Conservation (phyloP, 2,888 invertebrate genomes). For the Sarcophaga subvicina region DNA sequence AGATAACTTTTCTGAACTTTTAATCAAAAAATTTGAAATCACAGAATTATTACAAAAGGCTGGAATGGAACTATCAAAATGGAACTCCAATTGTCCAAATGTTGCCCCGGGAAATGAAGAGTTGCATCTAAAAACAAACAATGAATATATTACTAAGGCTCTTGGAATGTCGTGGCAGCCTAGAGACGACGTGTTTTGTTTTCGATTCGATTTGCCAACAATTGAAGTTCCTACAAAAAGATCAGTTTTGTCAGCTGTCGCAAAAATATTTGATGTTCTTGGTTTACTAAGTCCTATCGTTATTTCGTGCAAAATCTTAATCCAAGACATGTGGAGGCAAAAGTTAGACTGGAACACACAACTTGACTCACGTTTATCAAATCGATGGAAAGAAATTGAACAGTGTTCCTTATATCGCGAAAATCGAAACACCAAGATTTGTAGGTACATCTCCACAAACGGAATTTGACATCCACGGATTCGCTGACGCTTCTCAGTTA, state of each 20-base stretch:
- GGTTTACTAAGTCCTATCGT: conserved; percentile 47
- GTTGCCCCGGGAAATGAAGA: not conserved
- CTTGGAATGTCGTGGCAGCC: conserved; percentile 44
- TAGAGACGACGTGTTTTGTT: conserved; percentile 38
- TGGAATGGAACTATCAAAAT: conserved; percentile 42
- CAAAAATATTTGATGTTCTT: conserved; percentile 39
- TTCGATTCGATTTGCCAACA: conserved; percentile 29
- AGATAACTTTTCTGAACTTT: conserved; percentile 3
- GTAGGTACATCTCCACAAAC: not conserved
- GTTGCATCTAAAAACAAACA: not conserved
- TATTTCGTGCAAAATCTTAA: conserved; percentile 26
- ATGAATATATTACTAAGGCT: conserved; percentile 39
- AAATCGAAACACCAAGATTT: conserved; percentile 5
- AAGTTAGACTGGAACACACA: conserved; percentile 29
- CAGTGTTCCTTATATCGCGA: not conserved
- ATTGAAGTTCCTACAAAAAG: not conserved
- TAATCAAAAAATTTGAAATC: conserved; percentile 39
- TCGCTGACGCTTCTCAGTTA: not conserved
- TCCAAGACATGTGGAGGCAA: conserved; percentile 36
- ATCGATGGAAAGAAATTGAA: conserved; percentile 23
- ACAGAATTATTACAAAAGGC: conserved; percentile 27
- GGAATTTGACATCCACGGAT: conserved; percentile 24
- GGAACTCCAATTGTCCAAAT: conserved; percentile 24
- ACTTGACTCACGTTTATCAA: not conserved
- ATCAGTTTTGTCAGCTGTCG: too few species aligned